Percentiles rank a stretch among this genome's conserved stretches.
phyloP scores from a whole-genome alignment of 2,797 vertebrate genomes.

The Poecilia picta region DNA sequence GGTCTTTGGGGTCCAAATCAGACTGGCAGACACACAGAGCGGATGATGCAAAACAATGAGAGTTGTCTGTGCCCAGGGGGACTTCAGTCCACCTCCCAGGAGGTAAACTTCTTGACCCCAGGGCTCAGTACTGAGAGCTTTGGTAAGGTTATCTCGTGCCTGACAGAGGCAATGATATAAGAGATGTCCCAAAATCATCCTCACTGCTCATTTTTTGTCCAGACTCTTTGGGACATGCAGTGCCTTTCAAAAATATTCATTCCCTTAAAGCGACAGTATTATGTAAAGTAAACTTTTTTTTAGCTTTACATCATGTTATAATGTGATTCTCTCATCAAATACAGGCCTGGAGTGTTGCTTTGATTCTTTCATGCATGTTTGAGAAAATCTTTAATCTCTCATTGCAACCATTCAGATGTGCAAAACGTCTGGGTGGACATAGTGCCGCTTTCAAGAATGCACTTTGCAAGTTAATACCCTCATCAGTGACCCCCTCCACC shows the following conservation, averaged over 20 bases:
- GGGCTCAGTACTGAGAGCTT: constrained; percentile 37
- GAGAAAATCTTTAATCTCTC: no score
- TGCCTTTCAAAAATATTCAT: background rate
- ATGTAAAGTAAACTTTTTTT: no score
- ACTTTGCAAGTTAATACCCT: no score
- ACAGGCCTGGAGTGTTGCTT: no score
- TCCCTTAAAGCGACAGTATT: background rate
- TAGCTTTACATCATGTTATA: no score
- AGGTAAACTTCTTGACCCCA: constrained; percentile 54
- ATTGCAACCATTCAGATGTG: no score
- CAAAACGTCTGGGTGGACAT: no score
- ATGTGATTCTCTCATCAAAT: no score
- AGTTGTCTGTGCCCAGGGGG: constrained; percentile 59
- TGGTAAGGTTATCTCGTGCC: constrained; percentile 36
- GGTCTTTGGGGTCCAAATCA: constrained; percentile 69
- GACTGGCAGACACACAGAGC: constrained; percentile 54
- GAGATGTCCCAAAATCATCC: constrained; percentile 6
- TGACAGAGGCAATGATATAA: constrained; percentile 12
- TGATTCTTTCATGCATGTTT: no score
- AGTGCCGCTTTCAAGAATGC: no score
- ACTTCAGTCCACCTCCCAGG: constrained; percentile 42
- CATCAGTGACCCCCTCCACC: no score
- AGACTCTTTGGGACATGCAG: constrained; percentile 13
- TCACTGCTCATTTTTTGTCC: background rate
- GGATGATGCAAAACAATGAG: constrained; percentile 67